phyloP scores from a whole-genome alignment of 2,888 invertebrate species.

The Argyra leucocephala region DNA sequence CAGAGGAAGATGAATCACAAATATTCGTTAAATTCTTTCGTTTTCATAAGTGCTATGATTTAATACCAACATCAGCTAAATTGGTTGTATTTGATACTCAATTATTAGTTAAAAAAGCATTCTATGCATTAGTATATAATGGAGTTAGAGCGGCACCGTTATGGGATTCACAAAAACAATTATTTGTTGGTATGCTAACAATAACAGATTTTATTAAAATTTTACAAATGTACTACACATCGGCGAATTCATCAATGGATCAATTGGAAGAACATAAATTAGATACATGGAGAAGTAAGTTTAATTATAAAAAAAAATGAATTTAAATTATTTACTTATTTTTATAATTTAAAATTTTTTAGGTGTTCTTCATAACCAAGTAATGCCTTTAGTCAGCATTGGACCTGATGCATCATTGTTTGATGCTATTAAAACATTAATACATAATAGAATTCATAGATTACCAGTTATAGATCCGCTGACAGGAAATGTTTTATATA shows the following conservation, averaged over 20 bases:
- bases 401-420: slow-evolving; percentile 85
- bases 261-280: slow-evolving; percentile 94
- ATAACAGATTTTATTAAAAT: slow-evolving; percentile 99
- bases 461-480: slow-evolving; percentile 92
- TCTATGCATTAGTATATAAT: slow-evolving; percentile 98
- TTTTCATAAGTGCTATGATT: slow-evolving; percentile 99
- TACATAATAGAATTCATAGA: slow-evolving; percentile 90
- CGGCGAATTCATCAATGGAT: slow-evolving; percentile 85
- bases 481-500: slow-evolving; percentile 94
- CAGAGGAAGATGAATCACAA: slow-evolving; percentile 95
- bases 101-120: slow-evolving; percentile 94
- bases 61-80: slow-evolving; percentile 98
- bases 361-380: slow-evolving; percentile 80
- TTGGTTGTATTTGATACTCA: slow-evolving; percentile 99
- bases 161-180: slow-evolving; percentile 88
- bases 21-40: slow-evolving; percentile 99
- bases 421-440: slow-evolving; percentile 87
- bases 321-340: slow-evolving; percentile 12
- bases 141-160: slow-evolving; percentile 95
- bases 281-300: slow-evolving; percentile 86
- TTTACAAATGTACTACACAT: slow-evolving; percentile 93
- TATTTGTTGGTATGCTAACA: slow-evolving; percentile 96
- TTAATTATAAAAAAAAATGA: neutral
- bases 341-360: slow-evolving; percentile 30
- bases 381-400: slow-evolving; percentile 80